A percentile compares a stretch with the other conserved stretches of the same genome.
phyloP scores from a whole-genome alignment of 2,888 invertebrate species.

The Tinea pellionella region DNA sequence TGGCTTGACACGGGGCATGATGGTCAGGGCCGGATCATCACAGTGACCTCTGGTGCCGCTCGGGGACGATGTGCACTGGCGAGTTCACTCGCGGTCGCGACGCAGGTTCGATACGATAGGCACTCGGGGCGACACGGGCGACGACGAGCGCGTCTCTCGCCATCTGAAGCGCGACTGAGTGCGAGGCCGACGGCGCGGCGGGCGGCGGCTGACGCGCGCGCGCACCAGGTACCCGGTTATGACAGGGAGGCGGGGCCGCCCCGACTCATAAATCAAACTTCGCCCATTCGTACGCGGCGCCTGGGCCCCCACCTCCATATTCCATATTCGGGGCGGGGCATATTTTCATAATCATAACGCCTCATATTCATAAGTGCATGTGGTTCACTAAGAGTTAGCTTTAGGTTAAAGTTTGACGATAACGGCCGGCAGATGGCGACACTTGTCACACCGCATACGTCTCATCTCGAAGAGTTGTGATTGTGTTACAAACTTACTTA shows the following conservation, averaged over 20 bases:
- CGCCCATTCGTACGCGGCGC: slow-evolving; percentile 74
- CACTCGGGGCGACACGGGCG: slow-evolving; percentile 31
- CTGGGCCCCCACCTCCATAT: slow-evolving; percentile 73
- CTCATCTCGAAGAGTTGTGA: background rate
- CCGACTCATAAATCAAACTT: slow-evolving; percentile 77
- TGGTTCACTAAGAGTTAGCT: slow-evolving; percentile 30
- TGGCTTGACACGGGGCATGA: slow-evolving; percentile 67
- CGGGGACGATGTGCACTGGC: slow-evolving; percentile 34
- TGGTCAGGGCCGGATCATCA: slow-evolving; percentile 60
- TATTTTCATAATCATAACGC: slow-evolving; percentile 71
- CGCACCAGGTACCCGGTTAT: slow-evolving; percentile 75
- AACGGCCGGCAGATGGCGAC: slow-evolving; percentile 65
- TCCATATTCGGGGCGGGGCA: slow-evolving; percentile 71
- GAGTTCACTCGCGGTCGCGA: slow-evolving; percentile 23
- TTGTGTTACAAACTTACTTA: slow-evolving; percentile 17
- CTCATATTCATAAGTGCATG: slow-evolving; percentile 69
- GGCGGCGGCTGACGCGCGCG: slow-evolving; percentile 57
- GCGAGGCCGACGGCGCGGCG: slow-evolving; percentile 52
- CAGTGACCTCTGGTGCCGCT: slow-evolving; percentile 32
- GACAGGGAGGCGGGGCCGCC: slow-evolving; percentile 76
- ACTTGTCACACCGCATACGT: background rate
- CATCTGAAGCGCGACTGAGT: slow-evolving; percentile 69
- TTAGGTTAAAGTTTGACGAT: slow-evolving; percentile 37
- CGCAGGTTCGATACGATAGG: slow-evolving; percentile 13
- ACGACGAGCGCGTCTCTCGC: slow-evolving; percentile 57